Evolutionary conservation across 92 coral and sea anemone species (phyloP).

Genomic region (Phymanthus crucifer): DNA sequence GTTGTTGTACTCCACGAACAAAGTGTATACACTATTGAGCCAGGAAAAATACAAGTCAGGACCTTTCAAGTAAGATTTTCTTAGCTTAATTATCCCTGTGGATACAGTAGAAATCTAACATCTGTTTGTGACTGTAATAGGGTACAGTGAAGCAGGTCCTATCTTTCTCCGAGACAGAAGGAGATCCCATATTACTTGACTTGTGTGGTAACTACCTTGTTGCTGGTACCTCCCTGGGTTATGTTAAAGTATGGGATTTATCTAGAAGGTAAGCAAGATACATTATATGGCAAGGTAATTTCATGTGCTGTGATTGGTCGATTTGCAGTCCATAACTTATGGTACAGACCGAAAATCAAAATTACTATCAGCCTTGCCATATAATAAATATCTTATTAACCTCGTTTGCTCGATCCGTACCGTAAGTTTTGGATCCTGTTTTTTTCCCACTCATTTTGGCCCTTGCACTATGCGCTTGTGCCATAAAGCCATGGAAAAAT

Average conservation of each 20-base stretch:
- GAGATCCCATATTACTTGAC: slow-evolving; percentile 91
- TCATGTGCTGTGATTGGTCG: no score
- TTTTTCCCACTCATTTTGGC: no score
- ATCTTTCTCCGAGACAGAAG: slow-evolving; percentile 89
- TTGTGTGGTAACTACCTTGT: slow-evolving; percentile 92
- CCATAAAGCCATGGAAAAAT: no score
- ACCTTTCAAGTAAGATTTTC: slow-evolving; percentile 81
- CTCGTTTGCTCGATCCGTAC: no score
- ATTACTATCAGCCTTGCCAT: no score
- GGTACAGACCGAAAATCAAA: no score
- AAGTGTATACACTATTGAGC: slow-evolving; percentile 93
- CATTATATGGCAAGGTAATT: not conserved
- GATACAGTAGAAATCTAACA: not conserved
- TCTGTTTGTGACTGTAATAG: slow-evolving; percentile 27
- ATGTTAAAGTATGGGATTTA: slow-evolving; percentile 89
- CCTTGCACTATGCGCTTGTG: no score
- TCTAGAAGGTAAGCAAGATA: slow-evolving; percentile 96
- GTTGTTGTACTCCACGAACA: slow-evolving; percentile 90
- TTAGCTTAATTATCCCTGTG: no score
- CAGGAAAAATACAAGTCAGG: slow-evolving; percentile 94
- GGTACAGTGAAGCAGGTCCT: slow-evolving; percentile 97
- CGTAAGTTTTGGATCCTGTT: no score
- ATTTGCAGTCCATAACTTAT: no score
- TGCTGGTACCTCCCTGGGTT: slow-evolving; percentile 84
- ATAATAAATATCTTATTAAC: no score